A percentile compares a stretch with the other conserved stretches of the same genome.
Conservation (phyloP, 2,888 invertebrate genomes). For the Ypsolopha sequella region DNA sequence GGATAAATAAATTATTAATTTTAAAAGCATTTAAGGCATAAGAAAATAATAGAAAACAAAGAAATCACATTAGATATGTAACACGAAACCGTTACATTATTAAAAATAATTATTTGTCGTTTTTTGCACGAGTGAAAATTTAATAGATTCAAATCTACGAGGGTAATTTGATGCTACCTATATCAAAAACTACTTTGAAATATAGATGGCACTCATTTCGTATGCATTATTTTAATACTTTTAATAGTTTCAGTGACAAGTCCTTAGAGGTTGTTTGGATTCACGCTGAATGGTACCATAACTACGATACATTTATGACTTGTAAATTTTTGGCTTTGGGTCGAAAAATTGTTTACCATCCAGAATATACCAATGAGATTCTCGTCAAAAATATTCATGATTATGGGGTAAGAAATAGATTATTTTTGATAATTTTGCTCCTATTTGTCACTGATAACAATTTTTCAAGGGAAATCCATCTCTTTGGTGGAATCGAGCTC, state of each 20-base stretch:
- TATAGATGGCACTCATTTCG: background rate
- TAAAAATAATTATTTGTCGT: too few species aligned
- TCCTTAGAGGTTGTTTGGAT: slow-evolving; percentile 30
- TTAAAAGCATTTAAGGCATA: too few species aligned
- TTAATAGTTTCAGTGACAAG: slow-evolving; percentile 28
- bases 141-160: too few species aligned
- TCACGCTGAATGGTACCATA: slow-evolving; percentile 45
- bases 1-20: too few species aligned
- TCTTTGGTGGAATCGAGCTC: background rate
- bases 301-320: slow-evolving; percentile 44
- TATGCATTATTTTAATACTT: background rate
- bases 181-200: background rate
- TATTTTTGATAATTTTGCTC: too few species aligned
- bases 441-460: too few species aligned
- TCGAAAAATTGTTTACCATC: slow-evolving; percentile 32
- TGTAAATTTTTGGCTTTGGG: slow-evolving; percentile 40
- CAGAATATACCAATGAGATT: slow-evolving; percentile 15
- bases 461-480: background rate
- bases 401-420: slow-evolving; percentile 21
- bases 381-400: slow-evolving; percentile 28
- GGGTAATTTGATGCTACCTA: background rate
- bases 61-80: too few species aligned
- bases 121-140: too few species aligned
- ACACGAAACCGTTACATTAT: too few species aligned
- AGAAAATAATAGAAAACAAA: too few species aligned